A percentile compares a stretch with the other conserved stretches of the same genome.
These are phyloP conservation scores for Acanthacorydalis orientalis DNA, from an alignment of 2,888 invertebrate genomes.

Conservation along the genomic window DNA sequence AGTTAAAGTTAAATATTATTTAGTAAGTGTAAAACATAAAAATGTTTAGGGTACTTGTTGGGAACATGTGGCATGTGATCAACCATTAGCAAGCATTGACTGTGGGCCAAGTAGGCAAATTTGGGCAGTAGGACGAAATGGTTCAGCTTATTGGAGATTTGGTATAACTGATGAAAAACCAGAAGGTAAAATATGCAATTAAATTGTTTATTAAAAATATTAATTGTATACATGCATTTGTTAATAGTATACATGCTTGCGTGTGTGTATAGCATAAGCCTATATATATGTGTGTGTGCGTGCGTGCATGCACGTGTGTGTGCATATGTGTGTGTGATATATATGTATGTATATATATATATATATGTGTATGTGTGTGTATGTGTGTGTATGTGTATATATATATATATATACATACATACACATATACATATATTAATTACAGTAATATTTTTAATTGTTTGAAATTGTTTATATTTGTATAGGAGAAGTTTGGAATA, in stretches of 20 bases:
- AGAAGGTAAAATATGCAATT: conserved; percentile 25
- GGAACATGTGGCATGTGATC: conserved; percentile 70
- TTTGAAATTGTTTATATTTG: conserved; percentile 6
- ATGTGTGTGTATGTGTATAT: too few species aligned
- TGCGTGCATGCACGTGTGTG: too few species aligned
- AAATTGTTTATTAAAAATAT: neutral
- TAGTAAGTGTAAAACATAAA: conserved; percentile 16
- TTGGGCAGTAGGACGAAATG: conserved; percentile 79
- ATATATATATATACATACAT: too few species aligned
- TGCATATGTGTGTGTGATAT: too few species aligned
- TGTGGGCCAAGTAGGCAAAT: conserved; percentile 49
- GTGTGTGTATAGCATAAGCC: too few species aligned
- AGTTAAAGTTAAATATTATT: conserved; percentile 15
- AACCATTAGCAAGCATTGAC: conserved; percentile 58
- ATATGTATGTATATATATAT: too few species aligned
- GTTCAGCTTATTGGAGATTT: conserved; percentile 65
- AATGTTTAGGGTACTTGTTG: conserved; percentile 47
- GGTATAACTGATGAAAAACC: conserved; percentile 54
- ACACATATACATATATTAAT: neutral
- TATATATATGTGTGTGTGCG: too few species aligned
- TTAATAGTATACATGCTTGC: too few species aligned
- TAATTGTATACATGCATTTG: neutral
- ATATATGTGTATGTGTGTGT: too few species aligned
- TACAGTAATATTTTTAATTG: conserved; percentile 7
- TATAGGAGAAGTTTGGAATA: conserved; percentile 55